These are phyloP conservation scores for Acleris cristana DNA, from an alignment of 2,888 invertebrate genomes.

Conservation along the genomic window DNA sequence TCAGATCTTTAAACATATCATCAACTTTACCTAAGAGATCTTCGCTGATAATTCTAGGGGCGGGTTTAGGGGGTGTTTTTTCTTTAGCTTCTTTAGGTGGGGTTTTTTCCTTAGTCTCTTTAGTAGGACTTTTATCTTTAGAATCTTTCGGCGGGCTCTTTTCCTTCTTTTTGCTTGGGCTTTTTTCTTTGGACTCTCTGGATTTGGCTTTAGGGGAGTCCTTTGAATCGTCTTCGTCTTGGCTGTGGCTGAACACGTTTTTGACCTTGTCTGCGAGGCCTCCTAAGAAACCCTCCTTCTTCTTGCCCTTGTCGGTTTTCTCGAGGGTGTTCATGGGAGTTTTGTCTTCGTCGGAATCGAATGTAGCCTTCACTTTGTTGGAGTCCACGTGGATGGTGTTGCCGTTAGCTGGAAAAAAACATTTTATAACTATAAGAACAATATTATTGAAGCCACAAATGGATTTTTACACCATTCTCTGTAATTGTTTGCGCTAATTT, in stretches of 20 bases:
- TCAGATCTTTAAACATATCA: conserved; percentile 79
- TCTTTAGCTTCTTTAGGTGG: conserved; percentile 63
- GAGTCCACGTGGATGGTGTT: conserved; percentile 75
- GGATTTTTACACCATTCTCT: too few species aligned
- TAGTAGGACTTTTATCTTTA: conserved; percentile 38
- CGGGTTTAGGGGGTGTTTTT: conserved; percentile 73
- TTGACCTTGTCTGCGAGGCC: conserved; percentile 73
- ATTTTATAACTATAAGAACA: too few species aligned
- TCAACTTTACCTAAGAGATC: conserved; percentile 77
- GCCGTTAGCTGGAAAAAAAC: conserved; percentile 69
- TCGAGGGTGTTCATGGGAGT: conserved; percentile 82
- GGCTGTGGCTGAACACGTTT: conserved; percentile 72
- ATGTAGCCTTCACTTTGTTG: conserved; percentile 81
- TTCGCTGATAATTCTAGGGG: conserved; percentile 75
- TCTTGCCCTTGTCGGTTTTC: conserved; percentile 77
- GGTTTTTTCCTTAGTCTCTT: conserved; percentile 62
- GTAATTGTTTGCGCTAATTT: too few species aligned
- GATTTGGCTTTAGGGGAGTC: conserved; percentile 34
- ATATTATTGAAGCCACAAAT: too few species aligned
- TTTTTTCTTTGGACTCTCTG: conserved; percentile 41
- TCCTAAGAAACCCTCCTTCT: conserved; percentile 70
- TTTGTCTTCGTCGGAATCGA: conserved; percentile 83
- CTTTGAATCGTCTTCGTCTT: conserved; percentile 65
- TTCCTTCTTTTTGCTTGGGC: conserved; percentile 53
- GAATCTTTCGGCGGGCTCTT: conserved; percentile 38